Percentiles rank a stretch among this genome's conserved stretches.
Conservation (phyloP, 2,113 vertebrate species). For the Brachirus orientalis region DNA sequence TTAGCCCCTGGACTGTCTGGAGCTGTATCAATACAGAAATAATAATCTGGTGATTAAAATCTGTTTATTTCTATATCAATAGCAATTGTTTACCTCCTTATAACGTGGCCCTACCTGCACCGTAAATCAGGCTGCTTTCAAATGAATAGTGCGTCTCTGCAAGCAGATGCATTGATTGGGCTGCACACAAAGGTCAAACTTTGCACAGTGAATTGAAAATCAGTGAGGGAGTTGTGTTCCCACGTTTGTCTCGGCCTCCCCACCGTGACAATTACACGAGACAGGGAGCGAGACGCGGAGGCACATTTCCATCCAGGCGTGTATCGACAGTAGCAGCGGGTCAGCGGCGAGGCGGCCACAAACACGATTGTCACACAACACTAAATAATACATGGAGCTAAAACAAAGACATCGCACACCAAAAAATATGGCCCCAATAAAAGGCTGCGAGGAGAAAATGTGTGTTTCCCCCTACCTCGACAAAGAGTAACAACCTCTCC, state of each 20-base stretch:
- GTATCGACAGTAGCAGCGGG: slow-evolving; percentile 70
- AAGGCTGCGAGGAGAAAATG: slow-evolving; percentile 50
- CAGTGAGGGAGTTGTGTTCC: slow-evolving; percentile 59
- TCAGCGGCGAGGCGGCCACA: slow-evolving; percentile 52
- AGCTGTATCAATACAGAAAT: slow-evolving; percentile 18
- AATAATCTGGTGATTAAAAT: slow-evolving; percentile 51
- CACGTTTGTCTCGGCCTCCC: slow-evolving; percentile 55
- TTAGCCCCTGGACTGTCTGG: slow-evolving; percentile 19
- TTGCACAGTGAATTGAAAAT: slow-evolving; percentile 66
- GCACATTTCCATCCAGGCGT: slow-evolving; percentile 62
- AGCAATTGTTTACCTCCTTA: slow-evolving; percentile 21
- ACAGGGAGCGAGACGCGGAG: slow-evolving; percentile 25
- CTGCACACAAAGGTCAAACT: slow-evolving; percentile 67
- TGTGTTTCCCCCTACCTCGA: slow-evolving; percentile 28
- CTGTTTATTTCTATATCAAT: slow-evolving; percentile 39
- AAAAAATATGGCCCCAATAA: slow-evolving; percentile 72
- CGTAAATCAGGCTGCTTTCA: slow-evolving; percentile 36
- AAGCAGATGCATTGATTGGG: slow-evolving; percentile 61
- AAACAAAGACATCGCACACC: slow-evolving; percentile 67
- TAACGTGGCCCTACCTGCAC: slow-evolving; percentile 19
- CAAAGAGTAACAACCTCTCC: slow-evolving; percentile 67
- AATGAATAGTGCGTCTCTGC: slow-evolving; percentile 35
- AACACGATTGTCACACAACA: slow-evolving; percentile 70
- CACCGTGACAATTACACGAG: slow-evolving; percentile 70
- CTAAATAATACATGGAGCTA: slow-evolving; percentile 72